Base-by-base conservation (phyloP, 2,888 invertebrate species). In the Drosophila leonis region DNA sequence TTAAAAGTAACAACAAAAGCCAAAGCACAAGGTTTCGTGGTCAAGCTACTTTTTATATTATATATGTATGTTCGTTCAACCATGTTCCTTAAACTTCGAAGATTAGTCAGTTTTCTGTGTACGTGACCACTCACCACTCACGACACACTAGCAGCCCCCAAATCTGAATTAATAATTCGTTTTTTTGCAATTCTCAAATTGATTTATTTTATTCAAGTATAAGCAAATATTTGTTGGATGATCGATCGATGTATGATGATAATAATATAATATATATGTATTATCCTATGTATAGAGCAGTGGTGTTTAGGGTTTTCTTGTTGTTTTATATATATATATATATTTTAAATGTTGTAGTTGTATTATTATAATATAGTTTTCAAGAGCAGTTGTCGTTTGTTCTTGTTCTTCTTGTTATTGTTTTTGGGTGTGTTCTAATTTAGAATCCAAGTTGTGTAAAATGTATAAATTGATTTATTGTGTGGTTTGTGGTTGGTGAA, bases 201-300 rank as follows among this genome's bases (percentile, higher is more conserved):
- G 61, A 65, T 83, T 83, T 76, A 76, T 65, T 75, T 80, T 76
- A 85, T 84, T 87, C 75, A 87, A 86, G 82, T 79, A 75, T 68
- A 88, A 82, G 88, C 87, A 82, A 80, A 72, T 81, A 76, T 74
- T 65, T 61, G 71, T 75, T 80, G 60, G 80, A 80, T 85, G 84
- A 80, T 84, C 83, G 75, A 83, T 86, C 76, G 82, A 86, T 88
- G 78, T 80, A 63, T 76, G 72, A 60, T 73, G 79, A 78, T 65
- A 86, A 86, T 83, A 86, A 86, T 83, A 83, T 87, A 83, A 86
- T 81, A 88, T 85, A 81, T 81, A 88, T 78, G 48, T 76, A 80
- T 81, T 76, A 81, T 69, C 79, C 55, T 69, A 73, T 70, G 69
- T 69, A 67, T 55, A 72, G 60, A 84, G 24, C 24, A 24, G 73